Evolutionary conservation across 2,113 vertebrate genomes (phyloP), one percentile per base, ranked within the genome.

Genomic region (Salvelinus alpinus): DNA sequence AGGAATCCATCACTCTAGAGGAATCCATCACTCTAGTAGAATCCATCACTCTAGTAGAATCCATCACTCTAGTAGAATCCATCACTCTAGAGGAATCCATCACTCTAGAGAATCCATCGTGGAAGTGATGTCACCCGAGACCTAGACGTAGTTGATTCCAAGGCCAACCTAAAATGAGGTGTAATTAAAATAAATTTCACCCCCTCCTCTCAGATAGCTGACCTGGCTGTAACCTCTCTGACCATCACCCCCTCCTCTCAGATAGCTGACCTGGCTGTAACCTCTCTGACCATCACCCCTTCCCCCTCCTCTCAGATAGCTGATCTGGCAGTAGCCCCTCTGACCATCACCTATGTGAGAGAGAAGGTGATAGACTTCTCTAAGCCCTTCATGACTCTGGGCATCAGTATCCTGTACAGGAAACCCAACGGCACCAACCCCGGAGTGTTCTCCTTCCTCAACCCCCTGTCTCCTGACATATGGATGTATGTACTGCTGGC

Each of bases 311-410:
- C 14, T 48, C 92, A 99, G 98, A 95, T 94, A 88, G 97, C 97
- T 51, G 98, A 99, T 81, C 92, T 99, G 67, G 98, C 98, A 0
- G 97, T 99, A 80, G 97, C 98, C 79, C 97, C 98, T 12, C 90
- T 99, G 71, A 99, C 98, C 88, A 99, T 99, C 73, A 99, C 97
- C 48, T 98, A 99, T 0, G 97, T 99, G 5, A 90, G 98, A 76
- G 98, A 99, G 93, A 99, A 99, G 77, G 94, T 95, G 70, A 98
- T 99, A 8, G 98, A 99, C 87, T 99, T 99, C 90, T 99, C 98
- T 82, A 99, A 99, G 88, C 98, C 98, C 62, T 99, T 99, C 91
- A 99, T 99, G 98, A 99, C 98, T 0, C 88, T 99, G 79, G 98
- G 98, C 8, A 99, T 99, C 92, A 97, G 98, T 75, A 99, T 99